Percentiles rank a stretch among this genome's conserved stretches.
These are phyloP conservation scores for Nemurella pictetii DNA, from an alignment of 2,888 invertebrate genomes.

Conservation along the genomic window DNA sequence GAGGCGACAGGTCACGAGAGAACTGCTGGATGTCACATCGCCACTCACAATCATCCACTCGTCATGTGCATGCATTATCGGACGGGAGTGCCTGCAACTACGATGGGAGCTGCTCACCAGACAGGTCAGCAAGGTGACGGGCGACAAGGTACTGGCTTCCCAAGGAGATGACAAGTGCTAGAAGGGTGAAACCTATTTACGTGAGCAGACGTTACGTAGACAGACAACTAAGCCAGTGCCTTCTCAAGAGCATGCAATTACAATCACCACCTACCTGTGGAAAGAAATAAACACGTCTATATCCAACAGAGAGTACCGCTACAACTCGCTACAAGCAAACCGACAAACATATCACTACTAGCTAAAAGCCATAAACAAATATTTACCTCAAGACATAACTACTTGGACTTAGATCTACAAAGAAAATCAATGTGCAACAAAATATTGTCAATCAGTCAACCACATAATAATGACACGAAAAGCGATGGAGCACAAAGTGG, in stretches of 20 bases:
- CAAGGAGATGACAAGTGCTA: constrained; percentile 6
- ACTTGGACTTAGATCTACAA: neutral
- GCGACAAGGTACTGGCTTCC: constrained; percentile 1
- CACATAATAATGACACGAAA: constrained; percentile 32
- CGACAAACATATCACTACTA: constrained; percentile 3
- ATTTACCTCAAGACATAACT: neutral
- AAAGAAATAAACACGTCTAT: constrained; percentile 36
- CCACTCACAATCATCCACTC: neutral
- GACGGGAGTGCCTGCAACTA: constrained; percentile 42
- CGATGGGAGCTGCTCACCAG: constrained; percentile 32
- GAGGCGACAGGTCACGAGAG: neutral
- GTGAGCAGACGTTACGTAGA: constrained; percentile 15
- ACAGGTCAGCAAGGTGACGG: constrained; percentile 1
- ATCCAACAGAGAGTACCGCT: constrained; percentile 36
- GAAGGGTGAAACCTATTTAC: neutral
- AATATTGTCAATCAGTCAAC: neutral
- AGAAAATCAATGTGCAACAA: neutral
- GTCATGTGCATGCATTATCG: constrained; percentile 39
- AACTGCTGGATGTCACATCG: neutral
- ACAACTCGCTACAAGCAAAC: constrained; percentile 24
- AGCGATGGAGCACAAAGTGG: constrained; percentile 41
- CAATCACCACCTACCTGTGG: constrained; percentile 43
- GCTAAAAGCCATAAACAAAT: neutral
- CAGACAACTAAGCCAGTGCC: constrained; percentile 24
- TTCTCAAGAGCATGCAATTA: constrained; percentile 40